phyloP scores from a whole-genome alignment of 2,113 vertebrate species.

The Hydropotes inermis region DNA sequence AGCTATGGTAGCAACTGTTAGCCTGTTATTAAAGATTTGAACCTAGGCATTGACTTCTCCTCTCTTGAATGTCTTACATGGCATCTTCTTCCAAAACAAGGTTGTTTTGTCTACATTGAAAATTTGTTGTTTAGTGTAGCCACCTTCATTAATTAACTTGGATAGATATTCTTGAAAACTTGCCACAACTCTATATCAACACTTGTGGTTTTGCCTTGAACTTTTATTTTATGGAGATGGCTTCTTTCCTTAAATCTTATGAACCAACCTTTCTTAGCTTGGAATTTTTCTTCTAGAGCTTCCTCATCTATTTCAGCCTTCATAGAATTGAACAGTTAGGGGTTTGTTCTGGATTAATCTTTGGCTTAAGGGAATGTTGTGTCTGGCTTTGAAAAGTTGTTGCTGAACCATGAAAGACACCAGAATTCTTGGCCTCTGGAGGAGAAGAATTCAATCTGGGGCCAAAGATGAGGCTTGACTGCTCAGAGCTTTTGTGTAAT shows the following conservation, averaged over 20 bases:
- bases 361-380: not conserved
- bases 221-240: not conserved
- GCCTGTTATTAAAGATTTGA: not conserved
- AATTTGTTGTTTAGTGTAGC: not conserved
- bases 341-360: not conserved
- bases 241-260: not conserved
- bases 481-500: not conserved
- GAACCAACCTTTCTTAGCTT: not conserved
- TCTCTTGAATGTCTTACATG: not conserved
- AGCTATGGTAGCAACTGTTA: not conserved
- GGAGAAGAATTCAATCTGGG: not conserved
- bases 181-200: not conserved
- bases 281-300: not conserved
- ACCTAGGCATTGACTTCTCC: not conserved
- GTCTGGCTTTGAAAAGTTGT: not conserved
- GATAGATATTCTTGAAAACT: not conserved
- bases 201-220: not conserved
- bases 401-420: not conserved
- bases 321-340: not conserved
- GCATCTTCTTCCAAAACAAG: not conserved
- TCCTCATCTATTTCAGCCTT: not conserved
- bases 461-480: not conserved
- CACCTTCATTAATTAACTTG: not conserved
- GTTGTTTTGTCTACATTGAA: not conserved
- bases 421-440: not conserved